A percentile compares a stretch with the other conserved stretches of the same genome.
These are phyloP conservation scores for Pseudomyrmex cubaensis DNA, from an alignment of 1,140 invertebrate genomes.

Conservation along the genomic window DNA sequence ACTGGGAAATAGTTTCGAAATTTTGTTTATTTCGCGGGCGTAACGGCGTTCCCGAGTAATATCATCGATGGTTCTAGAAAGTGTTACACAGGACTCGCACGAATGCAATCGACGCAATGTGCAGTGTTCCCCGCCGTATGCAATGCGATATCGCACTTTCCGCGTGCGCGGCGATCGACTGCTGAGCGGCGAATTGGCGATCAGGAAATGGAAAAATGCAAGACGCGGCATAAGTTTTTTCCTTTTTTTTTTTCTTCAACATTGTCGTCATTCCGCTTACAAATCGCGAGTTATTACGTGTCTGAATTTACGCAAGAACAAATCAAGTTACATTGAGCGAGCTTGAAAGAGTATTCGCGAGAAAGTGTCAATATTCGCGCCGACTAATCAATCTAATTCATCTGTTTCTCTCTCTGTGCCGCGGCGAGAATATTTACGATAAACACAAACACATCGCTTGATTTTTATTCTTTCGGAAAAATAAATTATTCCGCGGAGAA, in stretches of 20 bases:
- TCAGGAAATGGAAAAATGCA: slow-evolving; percentile 15
- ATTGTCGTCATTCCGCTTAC: neutral
- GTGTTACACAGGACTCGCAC: slow-evolving; percentile 59
- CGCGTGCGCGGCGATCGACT: slow-evolving; percentile 1
- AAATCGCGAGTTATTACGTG: slow-evolving; percentile 10
- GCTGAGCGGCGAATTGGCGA: neutral
- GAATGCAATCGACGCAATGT: slow-evolving; percentile 49
- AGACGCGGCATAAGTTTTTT: neutral
- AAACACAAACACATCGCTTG: neutral
- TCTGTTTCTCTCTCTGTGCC: neutral
- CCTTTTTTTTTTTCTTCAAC: neutral
- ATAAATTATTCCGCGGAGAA: neutral
- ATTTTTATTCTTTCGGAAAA: neutral
- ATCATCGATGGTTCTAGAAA: slow-evolving; percentile 40
- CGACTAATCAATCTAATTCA: neutral
- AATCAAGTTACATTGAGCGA: neutral
- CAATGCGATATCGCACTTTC: neutral
- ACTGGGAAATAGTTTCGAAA: neutral
- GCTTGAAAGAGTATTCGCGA: neutral
- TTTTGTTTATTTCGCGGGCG: slow-evolving; percentile 46
- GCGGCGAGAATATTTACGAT: slow-evolving; percentile 7
- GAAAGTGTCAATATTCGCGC: neutral
- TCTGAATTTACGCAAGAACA: slow-evolving; percentile 36
- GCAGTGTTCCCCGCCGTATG: neutral
- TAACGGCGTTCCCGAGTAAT: slow-evolving; percentile 16